These are phyloP conservation scores for Octodon degus DNA, from an alignment of 2,113 vertebrate species.

Conservation along the genomic window DNA sequence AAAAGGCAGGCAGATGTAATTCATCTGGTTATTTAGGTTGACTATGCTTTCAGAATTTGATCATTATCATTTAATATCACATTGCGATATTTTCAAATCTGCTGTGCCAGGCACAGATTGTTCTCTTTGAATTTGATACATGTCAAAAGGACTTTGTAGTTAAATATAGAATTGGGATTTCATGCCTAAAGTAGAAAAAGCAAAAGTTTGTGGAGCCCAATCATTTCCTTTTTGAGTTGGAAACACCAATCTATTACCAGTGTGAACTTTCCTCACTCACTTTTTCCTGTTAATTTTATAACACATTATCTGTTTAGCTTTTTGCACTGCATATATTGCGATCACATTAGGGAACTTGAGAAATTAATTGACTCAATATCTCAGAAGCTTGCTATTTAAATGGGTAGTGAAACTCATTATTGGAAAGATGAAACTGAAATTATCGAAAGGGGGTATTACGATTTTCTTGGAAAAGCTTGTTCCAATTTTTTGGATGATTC, in stretches of 20 bases:
- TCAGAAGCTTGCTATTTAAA: constrained; percentile 61
- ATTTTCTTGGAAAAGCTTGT: constrained; percentile 12
- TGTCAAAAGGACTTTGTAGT: constrained; percentile 68
- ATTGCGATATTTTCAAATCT: constrained; percentile 50
- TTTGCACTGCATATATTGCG: constrained; percentile 3
- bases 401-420: constrained; percentile 31
- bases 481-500: neutral
- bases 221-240: constrained; percentile 52
- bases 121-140: constrained; percentile 61
- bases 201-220: constrained; percentile 14
- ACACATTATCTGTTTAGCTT: constrained; percentile 35
- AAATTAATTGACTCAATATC: constrained; percentile 64
- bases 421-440: constrained; percentile 49
- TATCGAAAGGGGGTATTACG: neutral
- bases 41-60: constrained; percentile 39
- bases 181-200: constrained; percentile 44
- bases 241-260: neutral
- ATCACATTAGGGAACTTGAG: constrained; percentile 48
- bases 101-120: neutral
- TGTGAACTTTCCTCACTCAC: neutral
- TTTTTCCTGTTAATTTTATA: neutral
- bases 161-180: constrained; percentile 68
- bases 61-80: constrained; percentile 69
- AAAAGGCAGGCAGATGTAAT: constrained; percentile 14
- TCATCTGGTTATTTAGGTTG: constrained; percentile 43